phyloP scores from a whole-genome alignment of 1,140 invertebrate species.

The Chlorops oryzae region DNA sequence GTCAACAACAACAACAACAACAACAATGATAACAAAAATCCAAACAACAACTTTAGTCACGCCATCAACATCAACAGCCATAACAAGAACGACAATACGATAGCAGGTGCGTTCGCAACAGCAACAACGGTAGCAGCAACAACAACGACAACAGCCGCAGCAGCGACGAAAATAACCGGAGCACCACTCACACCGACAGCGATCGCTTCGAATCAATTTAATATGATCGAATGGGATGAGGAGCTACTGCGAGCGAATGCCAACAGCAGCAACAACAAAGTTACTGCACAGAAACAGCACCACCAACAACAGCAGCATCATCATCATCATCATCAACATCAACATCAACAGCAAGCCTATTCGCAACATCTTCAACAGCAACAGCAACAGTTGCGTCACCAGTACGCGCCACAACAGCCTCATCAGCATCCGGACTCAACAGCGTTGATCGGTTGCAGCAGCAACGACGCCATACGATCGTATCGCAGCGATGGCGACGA shows the following conservation, averaged over 20 bases:
- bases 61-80: constrained; percentile 1
- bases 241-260: background rate
- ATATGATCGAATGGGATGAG: too few species aligned
- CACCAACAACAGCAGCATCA: constrained; percentile 35
- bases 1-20: constrained; percentile 13
- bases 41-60: background rate
- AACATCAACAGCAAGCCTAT: constrained; percentile 6
- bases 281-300: constrained; percentile 21
- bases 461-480: constrained; percentile 40
- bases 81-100: background rate
- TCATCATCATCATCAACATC: constrained; percentile 11
- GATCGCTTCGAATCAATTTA: too few species aligned
- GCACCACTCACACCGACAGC: constrained; percentile 16
- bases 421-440: constrained; percentile 45
- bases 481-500: constrained; percentile 37
- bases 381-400: constrained; percentile 22
- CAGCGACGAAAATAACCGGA: background rate
- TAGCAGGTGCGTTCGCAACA: background rate
- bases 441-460: constrained; percentile 17
- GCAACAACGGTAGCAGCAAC: constrained; percentile 7
- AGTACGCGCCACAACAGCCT: constrained; percentile 26
- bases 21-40: constrained; percentile 13
- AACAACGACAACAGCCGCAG: constrained; percentile 33
- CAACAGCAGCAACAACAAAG: constrained; percentile 17
- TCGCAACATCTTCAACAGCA: constrained; percentile 7